Percentiles rank a stretch among this genome's conserved stretches.
These are phyloP conservation scores for Dolichallabes microphthalmus DNA, from an alignment of 2,113 vertebrate genomes.

Conservation along the genomic window DNA sequence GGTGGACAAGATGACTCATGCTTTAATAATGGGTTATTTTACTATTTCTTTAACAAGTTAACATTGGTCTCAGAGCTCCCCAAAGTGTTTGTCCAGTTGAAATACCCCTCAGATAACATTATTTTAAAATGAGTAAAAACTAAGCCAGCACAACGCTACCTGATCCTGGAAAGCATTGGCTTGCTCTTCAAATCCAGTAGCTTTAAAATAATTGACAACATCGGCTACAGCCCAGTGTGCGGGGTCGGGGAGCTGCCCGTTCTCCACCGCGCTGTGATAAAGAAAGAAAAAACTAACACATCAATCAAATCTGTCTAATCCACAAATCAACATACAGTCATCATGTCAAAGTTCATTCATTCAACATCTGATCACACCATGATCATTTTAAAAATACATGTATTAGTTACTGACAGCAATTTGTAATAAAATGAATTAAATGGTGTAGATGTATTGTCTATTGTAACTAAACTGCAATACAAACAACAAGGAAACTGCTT, in stretches of 20 bases:
- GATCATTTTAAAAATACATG: background rate
- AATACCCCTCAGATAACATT: too few relatives aligned
- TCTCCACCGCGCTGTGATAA: slow-evolving; percentile 76
- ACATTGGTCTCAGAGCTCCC: too few relatives aligned
- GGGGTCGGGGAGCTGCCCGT: slow-evolving; percentile 87
- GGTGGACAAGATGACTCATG: too few relatives aligned
- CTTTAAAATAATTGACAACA: slow-evolving; percentile 96
- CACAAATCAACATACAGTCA: background rate
- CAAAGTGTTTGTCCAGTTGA: too few relatives aligned
- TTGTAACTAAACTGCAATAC: background rate
- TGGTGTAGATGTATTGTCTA: background rate
- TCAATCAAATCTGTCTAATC: background rate
- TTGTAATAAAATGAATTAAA: background rate
- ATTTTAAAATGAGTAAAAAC: background rate
- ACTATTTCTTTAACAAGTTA: too few relatives aligned
- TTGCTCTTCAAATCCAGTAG: slow-evolving; percentile 95
- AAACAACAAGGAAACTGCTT: background rate
- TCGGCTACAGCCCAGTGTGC: slow-evolving; percentile 93
- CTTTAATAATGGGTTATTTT: too few relatives aligned
- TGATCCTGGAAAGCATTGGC: slow-evolving; percentile 94
- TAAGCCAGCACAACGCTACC: slow-evolving; percentile 68
- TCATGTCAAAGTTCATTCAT: background rate
- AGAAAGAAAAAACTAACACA: background rate
- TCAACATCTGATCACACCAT: background rate
- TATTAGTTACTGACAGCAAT: background rate